Conservation (phyloP, 2,888 invertebrate species). For the Phaedon cochleariae region DNA sequence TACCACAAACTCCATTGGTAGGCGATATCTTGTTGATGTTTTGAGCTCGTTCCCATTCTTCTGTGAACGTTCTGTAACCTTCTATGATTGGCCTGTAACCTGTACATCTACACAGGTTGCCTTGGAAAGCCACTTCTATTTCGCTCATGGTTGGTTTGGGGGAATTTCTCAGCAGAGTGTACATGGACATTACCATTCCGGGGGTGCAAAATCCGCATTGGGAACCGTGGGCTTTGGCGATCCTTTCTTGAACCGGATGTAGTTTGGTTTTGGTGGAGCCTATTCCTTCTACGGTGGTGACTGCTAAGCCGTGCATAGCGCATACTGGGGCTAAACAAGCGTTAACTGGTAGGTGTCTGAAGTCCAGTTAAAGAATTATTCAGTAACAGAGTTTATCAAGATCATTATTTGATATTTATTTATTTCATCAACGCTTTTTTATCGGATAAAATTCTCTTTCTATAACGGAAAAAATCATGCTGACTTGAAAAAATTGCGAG, state of each 20-base stretch:
- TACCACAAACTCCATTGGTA: constrained; percentile 62
- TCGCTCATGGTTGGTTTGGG: constrained; percentile 77
- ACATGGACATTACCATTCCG: constrained; percentile 95
- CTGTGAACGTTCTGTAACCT: constrained; percentile 85
- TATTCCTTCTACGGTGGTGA: constrained; percentile 94
- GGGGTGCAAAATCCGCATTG: constrained; percentile 89
- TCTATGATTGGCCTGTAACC: constrained; percentile 94
- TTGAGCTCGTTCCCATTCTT: constrained; percentile 70
- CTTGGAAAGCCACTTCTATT: constrained; percentile 83
- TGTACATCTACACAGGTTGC: constrained; percentile 89
- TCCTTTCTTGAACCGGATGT: constrained; percentile 87
- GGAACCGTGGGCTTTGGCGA: constrained; percentile 91
- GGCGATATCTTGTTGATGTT: constrained; percentile 48
- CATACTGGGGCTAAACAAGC: constrained; percentile 91
- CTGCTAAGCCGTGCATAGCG: constrained; percentile 85
- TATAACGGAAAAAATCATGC: too few relatives aligned
- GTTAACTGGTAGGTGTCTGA: constrained; percentile 83
- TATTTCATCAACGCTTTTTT: too few relatives aligned
- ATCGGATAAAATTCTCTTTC: too few relatives aligned
- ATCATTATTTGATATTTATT: too few relatives aligned
- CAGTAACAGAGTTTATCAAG: too few relatives aligned
- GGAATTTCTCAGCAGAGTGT: constrained; percentile 80
- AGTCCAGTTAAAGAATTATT: constrained; percentile 27
- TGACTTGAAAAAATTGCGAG: too few relatives aligned
- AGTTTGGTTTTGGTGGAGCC: constrained; percentile 80